These are phyloP conservation scores for Macaca mulatta DNA, from an alignment of 2,113 vertebrate species.

Conservation along the genomic window DNA sequence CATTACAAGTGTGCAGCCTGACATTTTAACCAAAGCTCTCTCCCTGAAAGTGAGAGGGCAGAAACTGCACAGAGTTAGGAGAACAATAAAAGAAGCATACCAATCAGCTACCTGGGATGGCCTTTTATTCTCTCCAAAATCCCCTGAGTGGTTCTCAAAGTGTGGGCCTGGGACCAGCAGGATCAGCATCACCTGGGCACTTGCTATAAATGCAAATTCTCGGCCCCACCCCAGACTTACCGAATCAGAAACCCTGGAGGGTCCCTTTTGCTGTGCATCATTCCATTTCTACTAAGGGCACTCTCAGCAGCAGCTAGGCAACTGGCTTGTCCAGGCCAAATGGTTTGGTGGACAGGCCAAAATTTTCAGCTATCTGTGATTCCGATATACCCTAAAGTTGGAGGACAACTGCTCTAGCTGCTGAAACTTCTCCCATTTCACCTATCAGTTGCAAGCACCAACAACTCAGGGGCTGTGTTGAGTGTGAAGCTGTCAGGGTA, in stretches of 20 bases:
- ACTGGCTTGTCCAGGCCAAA: neutral
- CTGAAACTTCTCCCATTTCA: neutral
- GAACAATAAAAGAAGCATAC: neutral
- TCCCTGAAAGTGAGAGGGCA: neutral
- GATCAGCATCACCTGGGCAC: neutral
- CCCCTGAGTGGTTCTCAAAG: neutral
- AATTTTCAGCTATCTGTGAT: neutral
- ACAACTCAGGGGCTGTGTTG: neutral
- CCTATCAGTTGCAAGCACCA: neutral
- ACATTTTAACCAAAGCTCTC: neutral
- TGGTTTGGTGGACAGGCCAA: too few species aligned
- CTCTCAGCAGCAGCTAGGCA: neutral
- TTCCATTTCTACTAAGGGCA: neutral
- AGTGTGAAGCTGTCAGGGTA: neutral
- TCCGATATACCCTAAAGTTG: neutral
- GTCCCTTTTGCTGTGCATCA: neutral
- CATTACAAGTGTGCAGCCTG: neutral
- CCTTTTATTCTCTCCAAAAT: neutral
- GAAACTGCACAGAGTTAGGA: neutral
- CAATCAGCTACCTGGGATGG: neutral
- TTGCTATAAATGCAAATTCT: neutral
- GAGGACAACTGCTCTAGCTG: neutral
- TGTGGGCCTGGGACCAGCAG: neutral
- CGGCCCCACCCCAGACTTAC: neutral
- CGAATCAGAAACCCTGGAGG: neutral